Evolutionary conservation across 1,140 invertebrate genomes (phyloP).

Genomic region (Grapholita molesta): DNA sequence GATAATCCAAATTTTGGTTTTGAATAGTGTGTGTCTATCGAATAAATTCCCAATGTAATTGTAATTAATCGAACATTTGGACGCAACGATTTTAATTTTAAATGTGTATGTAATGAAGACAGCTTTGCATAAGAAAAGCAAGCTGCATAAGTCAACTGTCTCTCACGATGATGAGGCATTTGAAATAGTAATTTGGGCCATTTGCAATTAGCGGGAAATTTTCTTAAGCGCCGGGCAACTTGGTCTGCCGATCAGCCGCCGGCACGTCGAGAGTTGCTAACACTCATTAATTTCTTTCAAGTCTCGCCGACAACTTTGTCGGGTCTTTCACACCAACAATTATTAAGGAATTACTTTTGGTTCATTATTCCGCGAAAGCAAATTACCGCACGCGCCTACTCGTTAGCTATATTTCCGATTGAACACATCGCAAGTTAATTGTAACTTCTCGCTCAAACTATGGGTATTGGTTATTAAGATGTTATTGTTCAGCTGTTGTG

Average conservation of each 20-base stretch:
- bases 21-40: no score
- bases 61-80: no score
- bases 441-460: conserved; percentile 28
- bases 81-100: no score
- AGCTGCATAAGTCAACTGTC: conserved; percentile 1
- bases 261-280: conserved; percentile 71
- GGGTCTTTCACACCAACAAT: conserved; percentile 46
- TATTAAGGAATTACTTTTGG: conserved; percentile 59
- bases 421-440: conserved; percentile 34
- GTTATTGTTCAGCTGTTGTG: background rate
- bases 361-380: conserved; percentile 44
- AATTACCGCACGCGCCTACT: conserved; percentile 31
- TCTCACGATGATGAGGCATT: conserved; percentile 29
- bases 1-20: no score
- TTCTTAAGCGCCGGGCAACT: conserved; percentile 57
- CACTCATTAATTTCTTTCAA: conserved; percentile 74
- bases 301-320: conserved; percentile 55
- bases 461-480: conserved; percentile 18
- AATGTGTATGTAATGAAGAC: no score
- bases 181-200: conserved; percentile 35
- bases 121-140: background rate
- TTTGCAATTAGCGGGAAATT: conserved; percentile 63
- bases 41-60: no score
- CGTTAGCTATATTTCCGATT: conserved; percentile 38
- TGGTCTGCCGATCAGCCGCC: conserved; percentile 48